Percentiles rank a stretch among this genome's conserved stretches.
These are phyloP conservation scores for Globodera ellingtonae DNA, from an alignment of 1,140 invertebrate genomes.

Conservation along the genomic window DNA sequence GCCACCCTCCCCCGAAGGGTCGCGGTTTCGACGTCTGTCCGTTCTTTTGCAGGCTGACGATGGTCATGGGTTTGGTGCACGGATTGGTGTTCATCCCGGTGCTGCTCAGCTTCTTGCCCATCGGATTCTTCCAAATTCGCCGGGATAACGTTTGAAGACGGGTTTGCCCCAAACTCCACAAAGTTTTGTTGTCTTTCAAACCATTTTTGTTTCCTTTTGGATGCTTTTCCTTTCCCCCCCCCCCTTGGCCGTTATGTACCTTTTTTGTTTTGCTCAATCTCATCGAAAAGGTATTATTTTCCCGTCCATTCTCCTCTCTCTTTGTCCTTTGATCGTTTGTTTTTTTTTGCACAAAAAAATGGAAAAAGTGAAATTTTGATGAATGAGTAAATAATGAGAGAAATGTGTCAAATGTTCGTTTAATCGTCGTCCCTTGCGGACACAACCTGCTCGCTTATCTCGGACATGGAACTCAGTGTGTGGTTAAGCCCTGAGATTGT, in stretches of 20 bases:
- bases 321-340: too few relatives aligned
- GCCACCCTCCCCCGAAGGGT: too few relatives aligned
- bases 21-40: neutral
- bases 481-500: constrained; percentile 25
- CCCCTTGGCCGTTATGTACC: too few relatives aligned
- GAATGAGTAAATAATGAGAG: neutral
- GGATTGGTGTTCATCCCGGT: constrained; percentile 79
- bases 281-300: too few relatives aligned
- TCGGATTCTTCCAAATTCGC: constrained; percentile 57
- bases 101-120: constrained; percentile 66
- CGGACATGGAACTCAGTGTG: constrained; percentile 56
- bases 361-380: constrained; percentile 1
- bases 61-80: constrained; percentile 89
- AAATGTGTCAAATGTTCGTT: neutral
- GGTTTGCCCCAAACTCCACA: too few relatives aligned
- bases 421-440: constrained; percentile 54
- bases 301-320: too few relatives aligned
- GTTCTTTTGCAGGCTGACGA: constrained; percentile 76
- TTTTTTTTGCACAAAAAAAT: neutral
- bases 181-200: too few relatives aligned
- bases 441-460: constrained; percentile 61
- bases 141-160: too few relatives aligned
- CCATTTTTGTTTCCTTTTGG: too few relatives aligned
- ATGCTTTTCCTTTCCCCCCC: too few relatives aligned
- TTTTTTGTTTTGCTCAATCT: too few relatives aligned